Conservation (phyloP, 2,113 vertebrate genomes). For the Chrysochloris asiatica region DNA sequence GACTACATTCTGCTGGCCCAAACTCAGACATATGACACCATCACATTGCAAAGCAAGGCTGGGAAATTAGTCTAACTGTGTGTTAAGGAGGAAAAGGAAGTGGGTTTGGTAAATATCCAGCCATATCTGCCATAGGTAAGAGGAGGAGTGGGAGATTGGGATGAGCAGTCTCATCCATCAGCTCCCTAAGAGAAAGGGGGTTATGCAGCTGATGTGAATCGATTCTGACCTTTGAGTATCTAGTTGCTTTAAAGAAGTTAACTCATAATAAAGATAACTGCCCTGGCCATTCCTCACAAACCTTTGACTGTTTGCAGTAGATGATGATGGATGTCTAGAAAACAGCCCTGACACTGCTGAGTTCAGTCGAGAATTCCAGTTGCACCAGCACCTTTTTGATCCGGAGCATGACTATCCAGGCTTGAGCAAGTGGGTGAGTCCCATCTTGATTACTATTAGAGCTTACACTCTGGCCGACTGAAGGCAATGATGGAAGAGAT, state of each 20-base stretch:
- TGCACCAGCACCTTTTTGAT: conserved; percentile 96
- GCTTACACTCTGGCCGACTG: neutral
- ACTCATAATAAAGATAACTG: conserved; percentile 6
- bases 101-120: conserved; percentile 29
- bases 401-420: conserved; percentile 96
- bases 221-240: conserved; percentile 29
- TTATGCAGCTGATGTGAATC: neutral
- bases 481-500: neutral
- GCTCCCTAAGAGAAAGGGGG: neutral
- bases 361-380: conserved; percentile 97
- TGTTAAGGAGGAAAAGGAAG: neutral
- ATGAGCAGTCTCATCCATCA: neutral
- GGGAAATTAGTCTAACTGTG: neutral
- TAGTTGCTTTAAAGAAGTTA: conserved; percentile 56
- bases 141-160: neutral
- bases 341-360: conserved; percentile 96
- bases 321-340: conserved; percentile 94
- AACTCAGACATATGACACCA: neutral
- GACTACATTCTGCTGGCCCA: neutral
- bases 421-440: conserved; percentile 95
- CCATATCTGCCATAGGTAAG: neutral
- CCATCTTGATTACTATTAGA: neutral
- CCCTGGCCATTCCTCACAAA: conserved; percentile 51
- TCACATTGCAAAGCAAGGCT: conserved; percentile 29
- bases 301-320: conserved; percentile 83